Base-by-base conservation (phyloP, 2,888 invertebrate species). In the Macrosiphum euphorbiae region DNA sequence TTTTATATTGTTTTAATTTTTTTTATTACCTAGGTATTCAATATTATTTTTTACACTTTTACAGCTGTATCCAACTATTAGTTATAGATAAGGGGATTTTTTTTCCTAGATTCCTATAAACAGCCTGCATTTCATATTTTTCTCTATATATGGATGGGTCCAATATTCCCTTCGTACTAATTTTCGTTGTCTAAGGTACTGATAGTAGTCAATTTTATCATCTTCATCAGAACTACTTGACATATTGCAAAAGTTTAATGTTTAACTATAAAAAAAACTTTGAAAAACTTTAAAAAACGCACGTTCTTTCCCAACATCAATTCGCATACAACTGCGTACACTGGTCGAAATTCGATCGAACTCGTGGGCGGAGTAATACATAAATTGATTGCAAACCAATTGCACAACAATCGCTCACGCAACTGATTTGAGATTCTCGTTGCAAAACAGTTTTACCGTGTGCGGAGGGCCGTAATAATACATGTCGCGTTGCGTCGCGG, bases 121-220 rank as follows among this genome's bases (percentile, higher is more conserved):
- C 84, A 91, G 84, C 52, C 52, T 91, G 84, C 52, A 91, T 50
- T 91, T 91, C n/a, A 90, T 78, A 78, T 90, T 90, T 67, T 90
- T 90, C 50, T 90, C 90, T 90, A 84, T 35, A 90, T 78, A 91
- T 91, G 91, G 55, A 91, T 91, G 84, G 41, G 91, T 84, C 91
- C 91, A 91, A 91, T 91, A 91, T 91, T 91, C 84, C 41, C 41
- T 84, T 78, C 52, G 91, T 91, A 84, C 91, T 78, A 90, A n/a
- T 91, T 91, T 91, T 91, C 91, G 91, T 84, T 91, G 24, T 91
- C 84, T 91, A 91, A 52, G 91, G 91, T 91, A 91, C 28, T 91
- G 91, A 84, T 84, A 35, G 91, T 52, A 91, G 91, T 84, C 52
- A 13, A 84, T 91, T 84, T 84, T 78, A 78, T 78, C 35, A 78